Evolutionary conservation across 2,113 vertebrate species (phyloP).

Genomic region (Gambusia holbrooki): DNA sequence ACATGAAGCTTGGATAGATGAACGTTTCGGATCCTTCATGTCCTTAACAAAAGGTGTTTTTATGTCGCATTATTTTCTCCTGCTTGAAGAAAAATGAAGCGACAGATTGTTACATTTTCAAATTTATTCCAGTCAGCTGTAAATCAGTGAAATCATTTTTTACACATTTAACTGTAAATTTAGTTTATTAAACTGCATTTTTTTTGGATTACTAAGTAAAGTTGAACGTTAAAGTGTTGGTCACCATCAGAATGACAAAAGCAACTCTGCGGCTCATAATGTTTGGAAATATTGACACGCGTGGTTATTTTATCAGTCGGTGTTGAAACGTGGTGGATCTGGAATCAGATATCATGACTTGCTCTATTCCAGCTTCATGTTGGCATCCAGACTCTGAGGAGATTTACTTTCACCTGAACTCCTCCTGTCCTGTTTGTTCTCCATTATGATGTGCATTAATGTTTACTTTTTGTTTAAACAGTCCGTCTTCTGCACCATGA

Average conservation of each 20-base stretch:
- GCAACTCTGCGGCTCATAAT: not conserved
- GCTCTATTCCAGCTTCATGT: slow-evolving; percentile 22
- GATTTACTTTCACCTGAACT: not conserved
- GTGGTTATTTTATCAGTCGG: no score
- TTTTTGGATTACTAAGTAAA: not conserved
- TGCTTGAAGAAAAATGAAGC: not conserved
- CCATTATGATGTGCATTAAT: slow-evolving; percentile 19
- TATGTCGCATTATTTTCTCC: not conserved
- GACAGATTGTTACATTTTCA: no score
- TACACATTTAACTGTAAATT: not conserved
- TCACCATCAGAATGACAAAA: not conserved
- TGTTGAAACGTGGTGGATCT: no score
- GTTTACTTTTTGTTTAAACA: slow-evolving; percentile 18
- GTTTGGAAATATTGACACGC: not conserved
- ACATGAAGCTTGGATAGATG: not conserved
- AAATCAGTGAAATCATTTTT: not conserved
- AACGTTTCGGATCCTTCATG: not conserved
- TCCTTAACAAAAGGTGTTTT: not conserved
- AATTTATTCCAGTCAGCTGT: not conserved
- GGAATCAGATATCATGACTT: no score
- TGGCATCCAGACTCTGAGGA: slow-evolving; percentile 4
- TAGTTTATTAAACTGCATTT: not conserved
- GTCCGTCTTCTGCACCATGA: slow-evolving; percentile 1
- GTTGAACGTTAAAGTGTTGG: not conserved
- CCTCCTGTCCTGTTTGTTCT: not conserved